Evolutionary conservation across 2,888 invertebrate genomes (phyloP).

Genomic region (Unio pictorum): DNA sequence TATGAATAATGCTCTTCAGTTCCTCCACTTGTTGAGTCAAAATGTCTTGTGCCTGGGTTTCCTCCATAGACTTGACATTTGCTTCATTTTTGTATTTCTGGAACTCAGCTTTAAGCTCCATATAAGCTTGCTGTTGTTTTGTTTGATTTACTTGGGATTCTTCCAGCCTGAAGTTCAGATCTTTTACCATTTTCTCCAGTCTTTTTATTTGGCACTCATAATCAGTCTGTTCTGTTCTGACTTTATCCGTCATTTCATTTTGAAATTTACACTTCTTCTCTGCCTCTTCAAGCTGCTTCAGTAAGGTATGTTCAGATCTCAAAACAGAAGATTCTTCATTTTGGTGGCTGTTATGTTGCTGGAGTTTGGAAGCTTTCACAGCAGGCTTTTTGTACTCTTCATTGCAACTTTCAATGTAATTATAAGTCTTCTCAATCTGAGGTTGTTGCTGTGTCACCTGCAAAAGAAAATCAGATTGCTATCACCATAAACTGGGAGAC

Average conservation of each 20-base stretch:
- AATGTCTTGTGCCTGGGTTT: slow-evolving; percentile 23
- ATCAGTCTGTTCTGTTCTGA: slow-evolving; percentile 16
- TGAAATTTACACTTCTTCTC: slow-evolving; percentile 9
- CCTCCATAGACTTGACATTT: slow-evolving; percentile 22
- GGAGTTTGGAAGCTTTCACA: slow-evolving; percentile 41
- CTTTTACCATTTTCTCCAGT: slow-evolving; percentile 15
- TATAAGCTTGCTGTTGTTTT: slow-evolving; percentile 9
- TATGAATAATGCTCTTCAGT: slow-evolving; percentile 11
- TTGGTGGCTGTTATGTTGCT: slow-evolving; percentile 36
- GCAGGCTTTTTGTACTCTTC: slow-evolving; percentile 48
- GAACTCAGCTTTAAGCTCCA: slow-evolving; percentile 15
- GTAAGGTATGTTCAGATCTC: slow-evolving; percentile 18
- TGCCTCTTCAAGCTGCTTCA: slow-evolving; percentile 21
- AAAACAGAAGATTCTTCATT: slow-evolving; percentile 22
- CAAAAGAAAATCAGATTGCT: slow-evolving; percentile 4
- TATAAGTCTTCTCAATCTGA: slow-evolving; percentile 40
- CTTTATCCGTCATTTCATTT: slow-evolving; percentile 9
- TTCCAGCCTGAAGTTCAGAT: slow-evolving; percentile 14
- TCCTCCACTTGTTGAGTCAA: slow-evolving; percentile 25
- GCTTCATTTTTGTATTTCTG: slow-evolving; percentile 23
- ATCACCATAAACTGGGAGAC: too few relatives aligned
- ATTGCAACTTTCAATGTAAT: slow-evolving; percentile 37
- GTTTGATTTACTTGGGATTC: slow-evolving; percentile 16
- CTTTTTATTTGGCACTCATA: slow-evolving; percentile 4
- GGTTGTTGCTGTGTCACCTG: slow-evolving; percentile 43